These are phyloP conservation scores for Silurus asotus DNA, from an alignment of 2,113 vertebrate species.

Conservation along the genomic window DNA sequence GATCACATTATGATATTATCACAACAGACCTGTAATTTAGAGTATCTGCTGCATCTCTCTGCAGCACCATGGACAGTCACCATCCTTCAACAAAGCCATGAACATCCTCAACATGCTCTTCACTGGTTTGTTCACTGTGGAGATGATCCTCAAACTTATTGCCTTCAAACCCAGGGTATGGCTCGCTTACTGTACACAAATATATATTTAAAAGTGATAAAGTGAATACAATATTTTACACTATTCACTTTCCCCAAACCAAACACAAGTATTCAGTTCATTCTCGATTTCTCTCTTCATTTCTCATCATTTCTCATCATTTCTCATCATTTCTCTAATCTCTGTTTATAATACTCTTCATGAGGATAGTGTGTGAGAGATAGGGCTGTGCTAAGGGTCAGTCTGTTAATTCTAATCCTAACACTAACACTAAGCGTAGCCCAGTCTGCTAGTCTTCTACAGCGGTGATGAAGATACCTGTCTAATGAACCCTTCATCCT, in stretches of 20 bases:
- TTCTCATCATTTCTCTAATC: too few species aligned
- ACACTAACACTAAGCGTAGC: background rate
- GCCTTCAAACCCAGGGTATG: conserved; percentile 99
- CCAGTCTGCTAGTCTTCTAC: background rate
- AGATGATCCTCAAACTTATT: conserved; percentile 99
- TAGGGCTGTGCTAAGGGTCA: too few species aligned
- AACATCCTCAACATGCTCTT: conserved; percentile 99
- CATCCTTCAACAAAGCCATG: conserved; percentile 94
- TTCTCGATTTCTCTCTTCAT: too few species aligned
- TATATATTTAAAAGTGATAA: background rate
- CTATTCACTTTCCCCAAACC: background rate
- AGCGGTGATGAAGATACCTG: conserved; percentile 73
- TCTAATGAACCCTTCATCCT: conserved; percentile 95
- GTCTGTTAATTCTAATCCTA: too few species aligned
- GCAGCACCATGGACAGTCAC: conserved; percentile 96
- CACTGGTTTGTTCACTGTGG: conserved; percentile 98
- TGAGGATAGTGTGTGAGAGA: background rate
- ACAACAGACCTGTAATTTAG: background rate
- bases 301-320: too few species aligned
- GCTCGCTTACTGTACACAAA: background rate
- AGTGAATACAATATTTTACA: too few species aligned
- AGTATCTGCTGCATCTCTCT: conserved; percentile 36
- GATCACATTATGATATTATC: background rate
- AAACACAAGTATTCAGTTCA: background rate
- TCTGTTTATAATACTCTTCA: too few species aligned